Percentiles rank a stretch among this genome's conserved stretches.
phyloP scores from a whole-genome alignment of 2,888 invertebrate genomes.

The Ophion costatus region DNA sequence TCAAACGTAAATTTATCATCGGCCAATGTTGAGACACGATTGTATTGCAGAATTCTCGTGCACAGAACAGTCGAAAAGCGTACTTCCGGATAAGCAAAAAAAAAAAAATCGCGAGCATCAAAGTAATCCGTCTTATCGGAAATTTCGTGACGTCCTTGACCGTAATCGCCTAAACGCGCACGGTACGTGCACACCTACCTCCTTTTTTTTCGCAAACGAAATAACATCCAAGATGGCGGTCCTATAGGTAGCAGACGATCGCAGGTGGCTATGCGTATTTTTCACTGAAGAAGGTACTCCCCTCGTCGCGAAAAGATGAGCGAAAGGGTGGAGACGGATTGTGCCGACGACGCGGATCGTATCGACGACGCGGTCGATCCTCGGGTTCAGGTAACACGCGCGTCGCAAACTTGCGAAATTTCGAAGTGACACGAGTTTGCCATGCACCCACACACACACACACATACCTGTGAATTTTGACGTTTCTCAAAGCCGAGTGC shows the following conservation, averaged over 20 bases:
- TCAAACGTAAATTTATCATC: background rate
- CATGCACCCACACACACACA: background rate
- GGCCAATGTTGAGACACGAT: background rate
- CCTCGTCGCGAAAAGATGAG: slow-evolving; percentile 71
- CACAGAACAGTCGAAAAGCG: background rate
- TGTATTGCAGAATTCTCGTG: background rate
- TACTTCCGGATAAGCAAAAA: background rate
- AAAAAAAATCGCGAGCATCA: background rate
- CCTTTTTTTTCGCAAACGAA: slow-evolving; percentile 19
- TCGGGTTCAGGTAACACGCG: slow-evolving; percentile 88
- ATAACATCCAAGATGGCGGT: slow-evolving; percentile 77
- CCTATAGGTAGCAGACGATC: slow-evolving; percentile 81
- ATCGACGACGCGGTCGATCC: slow-evolving; percentile 90
- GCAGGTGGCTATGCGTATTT: slow-evolving; percentile 79
- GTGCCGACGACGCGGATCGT: slow-evolving; percentile 77
- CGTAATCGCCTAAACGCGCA: slow-evolving; percentile 37
- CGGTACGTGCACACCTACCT: background rate
- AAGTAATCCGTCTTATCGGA: slow-evolving; percentile 22
- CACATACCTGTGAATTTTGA: background rate
- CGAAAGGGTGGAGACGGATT: slow-evolving; percentile 73
- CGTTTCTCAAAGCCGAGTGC: background rate
- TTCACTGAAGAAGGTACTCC: slow-evolving; percentile 71
- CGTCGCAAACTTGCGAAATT: slow-evolving; percentile 81
- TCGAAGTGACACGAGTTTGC: slow-evolving; percentile 32
- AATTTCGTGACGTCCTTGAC: slow-evolving; percentile 45